Evolutionary conservation across 2,797 vertebrate genomes (phyloP), one percentile per base, ranked within the genome.

Genomic region (Ptychadena robeensis): DNA sequence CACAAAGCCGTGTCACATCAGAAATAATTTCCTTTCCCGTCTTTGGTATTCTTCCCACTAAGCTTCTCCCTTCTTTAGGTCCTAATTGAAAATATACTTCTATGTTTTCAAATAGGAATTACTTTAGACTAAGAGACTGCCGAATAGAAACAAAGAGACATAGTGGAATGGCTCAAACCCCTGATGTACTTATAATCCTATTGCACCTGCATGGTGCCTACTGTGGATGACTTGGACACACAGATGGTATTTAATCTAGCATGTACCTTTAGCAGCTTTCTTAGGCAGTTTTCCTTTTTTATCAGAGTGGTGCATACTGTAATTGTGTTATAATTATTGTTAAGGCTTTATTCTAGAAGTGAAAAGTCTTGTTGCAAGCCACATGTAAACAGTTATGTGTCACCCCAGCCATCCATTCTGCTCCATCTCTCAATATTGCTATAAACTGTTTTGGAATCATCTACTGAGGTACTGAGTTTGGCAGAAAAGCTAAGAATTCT

Each of bases 51-150:
- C 44, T 82, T 32, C 65, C 48, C n/a, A 82, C 81, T 82, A 82
- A 82, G 81, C 81, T 71, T 63, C 73, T 76, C 25, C 80, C 70
- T 70, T 82, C 30, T 76, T 77, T 37, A 71, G 34, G 57, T 77
- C 30, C 67, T 82, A 82, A 82, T 82, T 82, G 73, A 82, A 82
- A 82, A 77, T 77, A 64, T 82, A 79, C 61, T 83, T 78, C 12
- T 79, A 12, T 53, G 31, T 53, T 83, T 71, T 83, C 59, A 79
- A 79, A 83, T 53, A 66, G 2, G 40, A 72, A 72, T 77, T 78
- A 77, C 53, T 66, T 67, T 73, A 72, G 67, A 34, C 73, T 69
- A 77, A 82, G 53, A 66, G 44, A 72, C 31, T 40, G 57, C 34
- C 72, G 68, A 83, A 83, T 66, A 40, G 81, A 83, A 83, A 83